Conservation (phyloP, 92 coral and sea anemone species). For the Epizoanthus ramosus region DNA sequence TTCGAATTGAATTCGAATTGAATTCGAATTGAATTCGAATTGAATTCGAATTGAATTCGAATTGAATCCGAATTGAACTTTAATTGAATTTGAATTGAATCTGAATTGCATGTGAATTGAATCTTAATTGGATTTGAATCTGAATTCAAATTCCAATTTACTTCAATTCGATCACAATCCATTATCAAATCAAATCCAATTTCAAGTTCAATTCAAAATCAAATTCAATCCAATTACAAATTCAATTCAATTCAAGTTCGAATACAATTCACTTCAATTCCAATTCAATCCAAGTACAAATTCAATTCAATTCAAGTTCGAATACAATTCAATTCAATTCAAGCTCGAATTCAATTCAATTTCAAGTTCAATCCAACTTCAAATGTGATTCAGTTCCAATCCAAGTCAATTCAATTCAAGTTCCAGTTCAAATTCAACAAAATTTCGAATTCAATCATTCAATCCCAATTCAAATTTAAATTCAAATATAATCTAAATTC, state of each 20-base stretch:
- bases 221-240: background rate
- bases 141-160: background rate
- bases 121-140: background rate
- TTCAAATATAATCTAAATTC: background rate
- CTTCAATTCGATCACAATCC: background rate
- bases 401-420: background rate
- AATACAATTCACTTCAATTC: background rate
- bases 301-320: background rate
- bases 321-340: background rate
- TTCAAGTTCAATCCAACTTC: background rate
- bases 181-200: too few species aligned
- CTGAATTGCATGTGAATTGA: background rate
- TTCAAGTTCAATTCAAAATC: background rate
- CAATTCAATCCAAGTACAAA: background rate
- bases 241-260: background rate
- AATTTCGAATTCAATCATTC: conserved; percentile 2
- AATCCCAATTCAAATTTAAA: background rate
- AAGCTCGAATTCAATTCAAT: background rate
- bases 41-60: background rate
- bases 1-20: too few species aligned
- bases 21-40: too few species aligned
- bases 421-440: background rate
- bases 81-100: background rate
- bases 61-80: background rate
- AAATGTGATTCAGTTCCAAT: too few species aligned